phyloP scores from a whole-genome alignment of 2,113 vertebrate genomes.

The Maccullochella peelii region DNA sequence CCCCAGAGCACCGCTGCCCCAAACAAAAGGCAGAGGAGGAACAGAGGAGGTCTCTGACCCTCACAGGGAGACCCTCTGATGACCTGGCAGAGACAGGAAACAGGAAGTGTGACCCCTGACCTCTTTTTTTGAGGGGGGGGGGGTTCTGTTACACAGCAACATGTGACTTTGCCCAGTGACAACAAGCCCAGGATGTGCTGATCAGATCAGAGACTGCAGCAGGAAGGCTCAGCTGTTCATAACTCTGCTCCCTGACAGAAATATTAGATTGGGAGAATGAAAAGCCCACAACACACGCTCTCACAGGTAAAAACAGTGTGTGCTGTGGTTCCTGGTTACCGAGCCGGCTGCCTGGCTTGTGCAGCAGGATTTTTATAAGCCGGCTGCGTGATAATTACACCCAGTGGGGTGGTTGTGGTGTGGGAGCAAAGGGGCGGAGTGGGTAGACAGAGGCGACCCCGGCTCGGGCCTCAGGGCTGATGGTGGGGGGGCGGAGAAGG shows the following conservation, averaged over 20 bases:
- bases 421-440: constrained; percentile 47
- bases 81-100: constrained; percentile 85
- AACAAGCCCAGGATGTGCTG: constrained; percentile 63
- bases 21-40: constrained; percentile 79
- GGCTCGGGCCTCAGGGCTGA: constrained; percentile 61
- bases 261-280: background rate
- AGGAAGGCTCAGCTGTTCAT: constrained; percentile 52
- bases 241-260: constrained; percentile 8
- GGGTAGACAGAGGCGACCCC: constrained; percentile 44
- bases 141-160: constrained; percentile 70
- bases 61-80: constrained; percentile 79
- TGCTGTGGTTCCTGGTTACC: constrained; percentile 10
- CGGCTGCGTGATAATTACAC: constrained; percentile 79
- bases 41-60: constrained; percentile 79
- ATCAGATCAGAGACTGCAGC: constrained; percentile 42
- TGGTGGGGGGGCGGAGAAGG: constrained; percentile 5
- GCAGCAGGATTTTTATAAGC: constrained; percentile 66
- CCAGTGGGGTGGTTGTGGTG: constrained; percentile 62
- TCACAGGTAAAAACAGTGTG: constrained; percentile 4
- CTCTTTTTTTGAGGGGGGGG: constrained; percentile 52
- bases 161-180: constrained; percentile 63
- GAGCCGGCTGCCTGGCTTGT: constrained; percentile 34
- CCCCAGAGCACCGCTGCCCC: constrained; percentile 18
- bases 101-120: constrained; percentile 85
- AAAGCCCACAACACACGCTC: constrained; percentile 8